Evolutionary conservation across 1,140 invertebrate genomes (phyloP), one percentile per base, ranked within the genome.

Genomic region (Calliphora vicina): DNA sequence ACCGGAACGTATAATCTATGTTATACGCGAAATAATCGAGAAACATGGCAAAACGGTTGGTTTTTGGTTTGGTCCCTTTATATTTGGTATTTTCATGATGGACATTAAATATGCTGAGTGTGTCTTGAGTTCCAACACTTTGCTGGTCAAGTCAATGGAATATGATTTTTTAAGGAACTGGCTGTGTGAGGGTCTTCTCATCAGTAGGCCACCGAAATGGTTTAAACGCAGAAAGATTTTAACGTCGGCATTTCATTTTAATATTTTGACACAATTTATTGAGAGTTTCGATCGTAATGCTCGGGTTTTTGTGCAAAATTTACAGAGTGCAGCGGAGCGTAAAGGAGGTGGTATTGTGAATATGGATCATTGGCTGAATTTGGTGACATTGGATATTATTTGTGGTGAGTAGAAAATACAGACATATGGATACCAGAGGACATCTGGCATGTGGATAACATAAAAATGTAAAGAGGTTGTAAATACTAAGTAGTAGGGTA

Each of bases 191-290:
- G 89, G 89, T 20, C 84, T 91, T 26, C 83, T 90, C 20, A 85
- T 87, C 2, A 87, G 86, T 57, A 85, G 83, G 42, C 87, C 95
- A 25, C 87, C 91, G 8, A 96, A 96, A 92, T 97, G 96, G 96
- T 92, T 93, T 20, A 89, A 86, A 0, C 89, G 95, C 72, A 89
- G 96, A 67, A 96, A 96, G 90, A 91, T 97, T 61, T 86, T 97
- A 12, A 97, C 96, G 4, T 95, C 96, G 23, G 94, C 95, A 0
- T 97, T 97, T 88, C 96, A 97, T 88, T 97, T 97, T 87, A 94
- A 94, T 83, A 97, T 97, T 73, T 91, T 97, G 5, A 93, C 96
- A 84, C 93, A 95, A 86, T 97, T 97, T 86, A 83, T 96, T 2
- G 91, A 93, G 12, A 91, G 95, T 3, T 95, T 96, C 87, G 93